Evolutionary conservation across 35 echinoderm and acorn worm genomes (phyloP), one percentile per base, ranked within the genome.

Genomic region (Strongylocentrotus purpuratus): DNA sequence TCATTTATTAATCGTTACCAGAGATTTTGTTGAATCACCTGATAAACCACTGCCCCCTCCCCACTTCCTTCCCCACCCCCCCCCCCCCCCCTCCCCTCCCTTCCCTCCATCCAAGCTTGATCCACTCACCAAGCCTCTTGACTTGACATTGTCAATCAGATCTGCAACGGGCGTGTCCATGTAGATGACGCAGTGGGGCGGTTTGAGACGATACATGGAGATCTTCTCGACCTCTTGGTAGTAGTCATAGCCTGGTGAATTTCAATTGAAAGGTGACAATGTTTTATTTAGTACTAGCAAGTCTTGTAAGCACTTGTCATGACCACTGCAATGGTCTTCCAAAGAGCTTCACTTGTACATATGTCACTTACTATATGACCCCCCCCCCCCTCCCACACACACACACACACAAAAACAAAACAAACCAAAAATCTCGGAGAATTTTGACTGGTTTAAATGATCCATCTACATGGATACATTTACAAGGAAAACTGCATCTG

Each of bases 141-240:
- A 95, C 65, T 97, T 95, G 94, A 99, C 94, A 31, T 96, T 94
- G 86, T 97, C 94, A 58, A 96, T 94, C 48, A 94, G n/a, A 5
- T 96, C 78, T 41, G 96, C 95, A 45, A 96, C 94, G 2, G 98
- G 97, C 13, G 95, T 90, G 95, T 99, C 98, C 35, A 99, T 86
- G 94, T 99, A 99, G 55, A 99, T 87, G 14, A 97, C 96, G 4
- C 88, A 61, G 88, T 99, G 98, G 46, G 98, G 98, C 33, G 94
- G 95, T 61, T 87, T 94, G 50, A 99, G 33, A 5, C 95, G 96
- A 61, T 96, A 97, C 85, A 97, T 88, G 32, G 96, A 97, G 9
- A 99, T 94, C 4, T 65, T 94, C 94, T 97, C 95, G n/a, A 96
- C 88, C 41, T 97, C 95, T 92, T 97, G 86, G 92, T 99, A 99